Evolutionary conservation across 2,113 vertebrate genomes (phyloP).

Genomic region (Xiphorhynchus elegans): DNA sequence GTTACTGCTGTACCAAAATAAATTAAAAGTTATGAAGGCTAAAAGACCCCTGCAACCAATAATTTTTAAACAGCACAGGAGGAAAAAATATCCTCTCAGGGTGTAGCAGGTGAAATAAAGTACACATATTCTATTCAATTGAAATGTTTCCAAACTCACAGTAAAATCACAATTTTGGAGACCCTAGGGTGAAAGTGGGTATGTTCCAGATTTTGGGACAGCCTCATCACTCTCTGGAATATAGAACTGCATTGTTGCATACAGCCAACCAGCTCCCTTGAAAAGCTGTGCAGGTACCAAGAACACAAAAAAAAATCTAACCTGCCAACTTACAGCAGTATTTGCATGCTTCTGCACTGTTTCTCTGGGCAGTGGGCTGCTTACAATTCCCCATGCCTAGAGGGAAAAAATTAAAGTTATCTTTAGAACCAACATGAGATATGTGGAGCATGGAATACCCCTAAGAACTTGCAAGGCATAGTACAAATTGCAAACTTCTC

Average conservation of each 20-base stretch:
- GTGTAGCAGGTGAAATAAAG: background rate
- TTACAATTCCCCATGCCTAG: background rate
- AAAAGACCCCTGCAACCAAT: background rate
- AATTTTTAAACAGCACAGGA: background rate
- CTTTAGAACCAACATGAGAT: background rate
- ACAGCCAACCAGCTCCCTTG: background rate
- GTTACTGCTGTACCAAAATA: background rate
- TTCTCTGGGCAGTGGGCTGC: background rate
- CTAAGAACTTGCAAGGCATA: background rate
- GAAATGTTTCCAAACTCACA: background rate
- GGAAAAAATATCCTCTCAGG: background rate
- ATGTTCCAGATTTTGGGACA: background rate
- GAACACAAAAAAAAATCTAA: background rate
- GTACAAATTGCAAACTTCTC: background rate
- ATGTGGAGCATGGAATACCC: rapidly evolving
- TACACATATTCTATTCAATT: background rate
- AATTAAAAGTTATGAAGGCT: background rate
- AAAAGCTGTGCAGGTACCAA: background rate
- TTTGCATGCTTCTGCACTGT: background rate
- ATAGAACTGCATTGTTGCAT: background rate
- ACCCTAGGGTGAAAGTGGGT: background rate
- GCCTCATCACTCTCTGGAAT: background rate
- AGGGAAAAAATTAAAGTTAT: background rate
- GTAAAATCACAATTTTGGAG: background rate
- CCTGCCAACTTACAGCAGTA: background rate